Conservation (phyloP, 2,888 invertebrate genomes). For the Agapetus fuscipes region DNA sequence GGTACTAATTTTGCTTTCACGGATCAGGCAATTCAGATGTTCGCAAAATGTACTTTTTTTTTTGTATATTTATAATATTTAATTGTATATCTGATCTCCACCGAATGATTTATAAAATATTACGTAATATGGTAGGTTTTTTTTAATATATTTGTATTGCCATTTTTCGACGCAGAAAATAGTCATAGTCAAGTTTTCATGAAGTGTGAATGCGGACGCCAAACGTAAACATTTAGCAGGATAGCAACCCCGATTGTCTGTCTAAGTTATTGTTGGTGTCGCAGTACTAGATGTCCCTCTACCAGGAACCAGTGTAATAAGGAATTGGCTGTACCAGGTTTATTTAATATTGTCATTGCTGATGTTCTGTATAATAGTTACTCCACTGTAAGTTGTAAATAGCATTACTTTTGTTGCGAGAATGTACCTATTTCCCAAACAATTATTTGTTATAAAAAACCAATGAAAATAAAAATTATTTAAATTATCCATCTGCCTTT, state of each 20-base stretch:
- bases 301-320: slow-evolving; percentile 17
- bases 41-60: slow-evolving; percentile 18
- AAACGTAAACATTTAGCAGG: too few species aligned
- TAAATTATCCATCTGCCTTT: too few species aligned
- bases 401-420: slow-evolving; percentile 18
- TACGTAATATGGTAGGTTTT: slow-evolving; percentile 16
- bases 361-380: slow-evolving; percentile 16
- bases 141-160: slow-evolving; percentile 20
- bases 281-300: too few species aligned
- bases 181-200: slow-evolving; percentile 18
- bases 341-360: slow-evolving; percentile 8
- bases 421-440: slow-evolving; percentile 16
- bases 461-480: slow-evolving; percentile 21
- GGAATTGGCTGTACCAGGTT: slow-evolving; percentile 12
- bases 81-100: slow-evolving; percentile 20
- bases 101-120: slow-evolving; percentile 19
- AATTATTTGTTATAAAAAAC: slow-evolving; percentile 19
- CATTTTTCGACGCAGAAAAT: slow-evolving; percentile 20
- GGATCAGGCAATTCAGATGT: slow-evolving; percentile 17
- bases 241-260: too few species aligned
- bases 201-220: slow-evolving; percentile 11
- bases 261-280: too few species aligned
- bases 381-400: slow-evolving; percentile 19
- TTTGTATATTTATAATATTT: slow-evolving; percentile 20
- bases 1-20: slow-evolving; percentile 18